phyloP scores from a whole-genome alignment of 35 echinoderm and acorn worm species.

The Nesometra sesokonis region DNA sequence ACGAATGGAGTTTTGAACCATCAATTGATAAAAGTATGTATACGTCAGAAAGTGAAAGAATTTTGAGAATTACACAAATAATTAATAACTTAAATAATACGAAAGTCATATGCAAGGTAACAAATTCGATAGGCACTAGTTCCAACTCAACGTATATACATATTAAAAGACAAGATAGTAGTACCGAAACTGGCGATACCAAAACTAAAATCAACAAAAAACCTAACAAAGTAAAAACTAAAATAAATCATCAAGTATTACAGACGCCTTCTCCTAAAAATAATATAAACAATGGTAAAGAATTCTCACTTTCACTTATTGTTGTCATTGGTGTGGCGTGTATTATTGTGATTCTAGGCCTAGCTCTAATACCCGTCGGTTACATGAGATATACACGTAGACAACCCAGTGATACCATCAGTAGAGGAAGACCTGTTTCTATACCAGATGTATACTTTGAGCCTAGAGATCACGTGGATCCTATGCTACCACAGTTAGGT shows the following conservation, averaged over 20 bases:
- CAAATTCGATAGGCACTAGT: background rate
- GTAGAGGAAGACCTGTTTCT: background rate
- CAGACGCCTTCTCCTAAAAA: background rate
- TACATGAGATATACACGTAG: background rate
- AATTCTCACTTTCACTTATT: background rate
- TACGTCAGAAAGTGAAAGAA: background rate
- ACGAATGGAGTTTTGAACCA: background rate
- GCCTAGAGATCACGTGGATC: background rate
- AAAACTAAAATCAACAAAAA: background rate
- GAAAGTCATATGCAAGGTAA: background rate
- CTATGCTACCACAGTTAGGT: background rate
- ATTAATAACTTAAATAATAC: background rate
- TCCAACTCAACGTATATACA: background rate
- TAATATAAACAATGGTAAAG: background rate
- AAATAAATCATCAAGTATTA: background rate
- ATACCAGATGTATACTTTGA: background rate
- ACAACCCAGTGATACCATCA: background rate
- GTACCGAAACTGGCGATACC: background rate
- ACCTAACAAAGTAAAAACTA: background rate
- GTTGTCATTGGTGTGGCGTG: background rate
- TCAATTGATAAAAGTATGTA: background rate
- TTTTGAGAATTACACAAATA: background rate
- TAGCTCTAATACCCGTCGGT: background rate
- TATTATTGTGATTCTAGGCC: background rate
- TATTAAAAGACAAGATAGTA: background rate